Percentiles rank a stretch among this genome's conserved stretches.
Evolutionary conservation across 2,113 vertebrate species (phyloP).

Genomic region (Lipotes vexillifer): DNA sequence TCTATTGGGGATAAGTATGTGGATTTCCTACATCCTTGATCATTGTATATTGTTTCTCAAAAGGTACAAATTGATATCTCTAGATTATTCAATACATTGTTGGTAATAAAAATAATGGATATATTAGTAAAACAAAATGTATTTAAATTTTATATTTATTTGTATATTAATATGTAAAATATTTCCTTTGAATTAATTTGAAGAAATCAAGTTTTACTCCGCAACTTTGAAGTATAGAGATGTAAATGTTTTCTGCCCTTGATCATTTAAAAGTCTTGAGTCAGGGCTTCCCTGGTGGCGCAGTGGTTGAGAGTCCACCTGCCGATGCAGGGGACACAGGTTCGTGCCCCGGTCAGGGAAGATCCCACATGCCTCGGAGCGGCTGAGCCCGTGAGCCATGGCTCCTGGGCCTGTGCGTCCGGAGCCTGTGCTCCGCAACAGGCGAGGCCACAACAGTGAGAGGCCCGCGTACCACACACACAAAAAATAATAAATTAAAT

Average conservation of each 20-base stretch:
- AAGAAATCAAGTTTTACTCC: background rate
- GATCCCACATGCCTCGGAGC: no score
- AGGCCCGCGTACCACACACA: no score
- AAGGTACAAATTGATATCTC: background rate
- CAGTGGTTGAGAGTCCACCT: no score
- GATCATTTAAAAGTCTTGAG: background rate
- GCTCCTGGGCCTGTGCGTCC: no score
- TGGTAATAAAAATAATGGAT: background rate
- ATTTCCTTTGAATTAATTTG: background rate
- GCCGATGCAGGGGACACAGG: no score
- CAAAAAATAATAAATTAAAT: no score
- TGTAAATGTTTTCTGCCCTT: background rate
- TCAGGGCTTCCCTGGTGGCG: background rate
- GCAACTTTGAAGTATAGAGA: background rate
- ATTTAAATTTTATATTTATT: background rate
- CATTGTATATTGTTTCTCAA: background rate
- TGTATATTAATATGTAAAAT: background rate
- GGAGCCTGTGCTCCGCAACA: fast-evolving
- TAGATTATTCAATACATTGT: background rate
- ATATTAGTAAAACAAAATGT: background rate
- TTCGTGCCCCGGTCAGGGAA: no score
- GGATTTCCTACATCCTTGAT: background rate
- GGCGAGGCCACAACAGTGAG: no score
- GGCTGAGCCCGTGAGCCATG: no score
- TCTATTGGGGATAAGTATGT: background rate